Conservation (phyloP, 2,888 invertebrate species). For the Glaucopsyche alexis region DNA sequence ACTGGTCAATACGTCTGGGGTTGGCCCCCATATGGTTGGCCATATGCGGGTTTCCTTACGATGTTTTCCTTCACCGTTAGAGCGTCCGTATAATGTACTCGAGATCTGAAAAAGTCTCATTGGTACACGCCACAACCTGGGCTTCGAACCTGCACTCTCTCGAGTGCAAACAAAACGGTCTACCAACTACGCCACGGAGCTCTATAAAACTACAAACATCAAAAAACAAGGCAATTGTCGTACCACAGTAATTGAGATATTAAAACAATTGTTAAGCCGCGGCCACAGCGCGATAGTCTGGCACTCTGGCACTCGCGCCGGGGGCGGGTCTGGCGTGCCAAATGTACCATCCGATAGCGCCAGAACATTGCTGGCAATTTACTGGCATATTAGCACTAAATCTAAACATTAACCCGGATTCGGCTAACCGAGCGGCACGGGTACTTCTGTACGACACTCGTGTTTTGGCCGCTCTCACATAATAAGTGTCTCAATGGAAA, state of each 20-base stretch:
- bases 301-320: slow-evolving; percentile 56
- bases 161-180: no score
- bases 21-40: no score
- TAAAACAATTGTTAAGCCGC: slow-evolving; percentile 69
- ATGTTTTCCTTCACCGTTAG: no score
- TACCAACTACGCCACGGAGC: no score
- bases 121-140: no score
- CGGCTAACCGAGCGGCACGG: slow-evolving; percentile 70
- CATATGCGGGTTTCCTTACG: no score
- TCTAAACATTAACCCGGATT: slow-evolving; percentile 79
- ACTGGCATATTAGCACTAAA: slow-evolving; percentile 79
- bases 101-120: no score
- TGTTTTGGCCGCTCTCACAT: slow-evolving; percentile 32
- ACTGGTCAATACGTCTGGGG: no score
- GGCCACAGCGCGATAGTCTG: slow-evolving; percentile 57
- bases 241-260: slow-evolving; percentile 44
- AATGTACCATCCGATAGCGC: slow-evolving; percentile 77
- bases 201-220: no score
- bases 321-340: slow-evolving; percentile 66
- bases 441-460: slow-evolving; percentile 54
- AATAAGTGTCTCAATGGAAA: slow-evolving; percentile 27
- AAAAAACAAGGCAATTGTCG: background rate
- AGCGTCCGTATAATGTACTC: no score
- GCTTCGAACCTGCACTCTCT: no score
- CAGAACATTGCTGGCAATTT: slow-evolving; percentile 75